Conservation (phyloP, 2,888 invertebrate species). For the Theretra japonica region DNA sequence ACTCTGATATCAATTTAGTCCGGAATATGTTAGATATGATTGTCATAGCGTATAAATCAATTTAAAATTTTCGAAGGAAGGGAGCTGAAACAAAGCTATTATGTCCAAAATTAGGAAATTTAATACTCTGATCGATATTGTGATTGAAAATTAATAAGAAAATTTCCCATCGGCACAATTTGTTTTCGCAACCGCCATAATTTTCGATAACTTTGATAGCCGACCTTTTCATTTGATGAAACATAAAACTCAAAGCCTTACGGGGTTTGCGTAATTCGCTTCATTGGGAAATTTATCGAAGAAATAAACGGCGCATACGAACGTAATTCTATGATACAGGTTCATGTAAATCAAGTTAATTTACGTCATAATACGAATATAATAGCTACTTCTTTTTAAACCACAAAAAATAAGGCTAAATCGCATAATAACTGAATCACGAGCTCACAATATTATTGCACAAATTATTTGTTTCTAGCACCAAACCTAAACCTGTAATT, state of each 20-base stretch:
- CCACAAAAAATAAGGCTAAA: too few species aligned
- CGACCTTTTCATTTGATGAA: constrained; percentile 15
- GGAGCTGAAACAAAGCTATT: neutral
- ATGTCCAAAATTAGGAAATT: neutral
- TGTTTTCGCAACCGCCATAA: neutral
- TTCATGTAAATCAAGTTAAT: too few species aligned
- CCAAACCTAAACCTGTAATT: too few species aligned
- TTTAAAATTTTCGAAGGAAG: neutral
- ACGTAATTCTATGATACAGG: too few species aligned
- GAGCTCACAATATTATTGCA: too few species aligned
- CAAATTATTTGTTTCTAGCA: too few species aligned
- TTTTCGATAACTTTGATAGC: constrained; percentile 11
- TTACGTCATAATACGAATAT: too few species aligned
- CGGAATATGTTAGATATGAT: too few species aligned
- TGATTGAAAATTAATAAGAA: neutral
- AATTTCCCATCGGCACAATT: neutral
- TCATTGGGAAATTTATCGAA: neutral
- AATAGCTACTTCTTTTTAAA: too few species aligned
- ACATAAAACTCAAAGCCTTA: constrained; percentile 24
- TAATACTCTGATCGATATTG: neutral
- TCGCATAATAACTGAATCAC: too few species aligned
- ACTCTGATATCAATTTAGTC: neutral
- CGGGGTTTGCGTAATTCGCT: neutral
- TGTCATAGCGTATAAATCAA: neutral
- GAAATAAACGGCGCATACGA: too few species aligned